Evolutionary conservation across 2,888 invertebrate species (phyloP), one percentile per base, ranked within the genome.

Genomic region (Ryuthela nishihirai): DNA sequence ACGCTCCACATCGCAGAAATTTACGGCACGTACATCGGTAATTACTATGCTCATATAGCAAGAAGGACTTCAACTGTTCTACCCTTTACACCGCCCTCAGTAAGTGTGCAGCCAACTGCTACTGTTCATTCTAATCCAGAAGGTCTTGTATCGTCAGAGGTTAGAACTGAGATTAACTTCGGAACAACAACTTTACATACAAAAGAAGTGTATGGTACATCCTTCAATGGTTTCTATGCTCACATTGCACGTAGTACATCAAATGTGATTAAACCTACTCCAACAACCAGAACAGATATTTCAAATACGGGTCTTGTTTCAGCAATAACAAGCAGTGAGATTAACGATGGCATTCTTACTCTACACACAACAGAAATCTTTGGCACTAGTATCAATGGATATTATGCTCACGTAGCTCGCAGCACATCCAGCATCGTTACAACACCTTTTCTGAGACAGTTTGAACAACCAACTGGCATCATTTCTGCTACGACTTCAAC

Each of bases 41-140:
- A 61, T 17, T 64, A 64, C 52, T 65, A 67, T 56, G 67, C 67
- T 4, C 67, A 67, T 45, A 53, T 67, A 9, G 67, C 64, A 23
- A 61, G 64, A 47, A 54, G 62, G 25, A 64, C 61, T 6, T 62
- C 65, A 3, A 41, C 54, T 12, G 49, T 65, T 21, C 35, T 65
- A 21, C 48, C 55, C 7, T 47, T 47, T 17, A 32, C 32, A 23
- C 44, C 56, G 10, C 29, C 43, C 9, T 23, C 24, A 15, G 5
- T 3, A 34, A 5, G n/a, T 4, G n/a, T 17, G 9, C 34, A 5
- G 9, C 7, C 43, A 26, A 20, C 48, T 3, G 25, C 5, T 1
- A 26, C 20, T 9, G 12, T 26, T 4, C 20, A 18, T 7, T 6
- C 15, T 10, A 2, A 5, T 1, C 17, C 15, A 1, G 56, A 59